These are phyloP conservation scores for Incurvaria masculella DNA, from an alignment of 2,888 invertebrate genomes.

Conservation along the genomic window DNA sequence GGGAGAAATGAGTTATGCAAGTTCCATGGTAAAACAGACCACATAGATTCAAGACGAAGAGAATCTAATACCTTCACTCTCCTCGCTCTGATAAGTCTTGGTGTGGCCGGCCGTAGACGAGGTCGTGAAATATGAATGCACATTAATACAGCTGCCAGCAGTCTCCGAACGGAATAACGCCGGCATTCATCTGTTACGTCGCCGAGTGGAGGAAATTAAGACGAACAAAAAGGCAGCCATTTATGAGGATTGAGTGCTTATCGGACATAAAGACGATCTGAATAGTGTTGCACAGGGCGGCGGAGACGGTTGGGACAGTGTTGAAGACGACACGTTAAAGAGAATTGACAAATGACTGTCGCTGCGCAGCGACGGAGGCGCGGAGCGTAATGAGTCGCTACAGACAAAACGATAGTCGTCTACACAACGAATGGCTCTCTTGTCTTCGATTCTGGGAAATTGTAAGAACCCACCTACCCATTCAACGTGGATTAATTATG, in stretches of 20 bases:
- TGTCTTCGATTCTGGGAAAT: too few species aligned
- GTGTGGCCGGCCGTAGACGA: background rate
- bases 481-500: too few species aligned
- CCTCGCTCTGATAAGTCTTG: too few species aligned
- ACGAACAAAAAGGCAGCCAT: background rate
- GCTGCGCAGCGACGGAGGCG: background rate
- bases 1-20: too few species aligned
- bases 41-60: too few species aligned
- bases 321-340: background rate
- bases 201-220: too few species aligned
- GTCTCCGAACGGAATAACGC: background rate
- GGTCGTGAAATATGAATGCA: background rate
- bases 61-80: too few species aligned
- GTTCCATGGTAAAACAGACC: too few species aligned
- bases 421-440: too few species aligned
- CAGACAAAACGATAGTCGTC: background rate
- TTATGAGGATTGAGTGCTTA: background rate
- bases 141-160: background rate
- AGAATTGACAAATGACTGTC: background rate
- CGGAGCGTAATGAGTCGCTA: background rate
- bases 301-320: too few species aligned
- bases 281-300: too few species aligned
- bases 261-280: background rate
- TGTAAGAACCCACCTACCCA: too few species aligned
- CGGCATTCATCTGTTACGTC: background rate